phyloP scores from a whole-genome alignment of 2,113 vertebrate genomes.

The Tympanuchus pallidicinctus region DNA sequence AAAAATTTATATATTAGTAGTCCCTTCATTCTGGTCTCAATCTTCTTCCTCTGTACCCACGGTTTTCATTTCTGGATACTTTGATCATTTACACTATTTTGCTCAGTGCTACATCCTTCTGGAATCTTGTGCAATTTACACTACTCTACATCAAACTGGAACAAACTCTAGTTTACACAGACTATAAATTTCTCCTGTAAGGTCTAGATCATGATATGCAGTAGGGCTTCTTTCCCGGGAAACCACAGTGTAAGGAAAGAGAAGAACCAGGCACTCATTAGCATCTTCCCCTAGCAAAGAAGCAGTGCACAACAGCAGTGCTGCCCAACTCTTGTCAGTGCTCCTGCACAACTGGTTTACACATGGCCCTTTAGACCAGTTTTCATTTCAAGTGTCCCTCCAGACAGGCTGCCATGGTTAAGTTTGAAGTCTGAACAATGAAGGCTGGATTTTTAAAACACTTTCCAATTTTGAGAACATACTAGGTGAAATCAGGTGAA shows the following conservation, averaged over 20 bases:
- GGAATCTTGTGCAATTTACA: not conserved
- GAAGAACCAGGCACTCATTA: not conserved
- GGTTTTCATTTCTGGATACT: not conserved
- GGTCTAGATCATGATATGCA: not conserved
- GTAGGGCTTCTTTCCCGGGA: not conserved
- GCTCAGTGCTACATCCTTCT: not conserved
- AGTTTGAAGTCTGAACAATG: not conserved
- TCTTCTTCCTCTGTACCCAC: not conserved
- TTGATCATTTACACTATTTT: not conserved
- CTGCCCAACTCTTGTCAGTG: not conserved
- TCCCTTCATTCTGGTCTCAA: not conserved
- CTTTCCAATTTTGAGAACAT: not conserved
- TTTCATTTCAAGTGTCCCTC: not conserved
- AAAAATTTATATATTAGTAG: not conserved
- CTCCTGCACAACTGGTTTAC: not conserved
- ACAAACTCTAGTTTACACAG: not conserved
- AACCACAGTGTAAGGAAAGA: not conserved
- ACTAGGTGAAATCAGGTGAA: not conserved
- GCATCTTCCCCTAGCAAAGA: not conserved
- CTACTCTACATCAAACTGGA: not conserved
- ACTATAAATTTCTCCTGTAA: not conserved
- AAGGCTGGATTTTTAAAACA: not conserved
- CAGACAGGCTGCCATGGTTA: not conserved
- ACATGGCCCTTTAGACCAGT: not conserved
- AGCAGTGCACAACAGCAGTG: not conserved